Base-by-base conservation (phyloP, 2,797 vertebrate genomes). In the Gouania willdenowi region DNA sequence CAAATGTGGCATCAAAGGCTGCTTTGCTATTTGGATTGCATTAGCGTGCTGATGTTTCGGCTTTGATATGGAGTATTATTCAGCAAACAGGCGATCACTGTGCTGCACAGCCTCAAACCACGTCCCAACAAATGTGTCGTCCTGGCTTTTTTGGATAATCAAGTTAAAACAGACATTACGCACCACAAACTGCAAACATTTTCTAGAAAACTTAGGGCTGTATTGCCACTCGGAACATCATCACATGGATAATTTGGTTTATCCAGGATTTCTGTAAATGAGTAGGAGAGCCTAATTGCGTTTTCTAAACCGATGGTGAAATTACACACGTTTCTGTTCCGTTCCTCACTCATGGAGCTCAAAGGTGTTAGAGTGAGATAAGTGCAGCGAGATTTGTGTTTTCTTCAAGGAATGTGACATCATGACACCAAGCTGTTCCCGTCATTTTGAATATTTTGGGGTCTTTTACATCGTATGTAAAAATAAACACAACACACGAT, bases 311-410 rank as follows among this genome's bases (percentile, higher is more conserved):
- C 42, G 66, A 53, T 50, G 72, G 44, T 56, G 29, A 29, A 54
- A 56, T 42, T 41, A 47, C 41, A 54, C 51, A 46, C 55, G 44
- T 53, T 66, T 59, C n/a, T 63, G 49, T 79, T 71, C 70, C 29
- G 63, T 37, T 57, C 37, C 24, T 61, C 48, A 50, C 53, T 76
- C 50, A 36, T 46, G 68, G 35, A 45, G 46, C 63, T 65, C 51
- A 51, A 79, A 82, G 66, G 78, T 84, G 82, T 71, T 61, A 1
- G 22, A n/a, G 27, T 16, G 62, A 72, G 80, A 84, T 82, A 81
- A 79, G 68, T 50, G 36, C 26, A 50, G 58, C 43, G 5, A 25
- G 17, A 25, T 30, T 60, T 66, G 51, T 37, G 25, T 51, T 70
- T 57, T 49, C 41, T 50, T 44, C 10, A 4, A 28, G 51, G 16